These are phyloP conservation scores for Rhaphigaster nebulosa DNA, from an alignment of 2,888 invertebrate species.

Conservation along the genomic window DNA sequence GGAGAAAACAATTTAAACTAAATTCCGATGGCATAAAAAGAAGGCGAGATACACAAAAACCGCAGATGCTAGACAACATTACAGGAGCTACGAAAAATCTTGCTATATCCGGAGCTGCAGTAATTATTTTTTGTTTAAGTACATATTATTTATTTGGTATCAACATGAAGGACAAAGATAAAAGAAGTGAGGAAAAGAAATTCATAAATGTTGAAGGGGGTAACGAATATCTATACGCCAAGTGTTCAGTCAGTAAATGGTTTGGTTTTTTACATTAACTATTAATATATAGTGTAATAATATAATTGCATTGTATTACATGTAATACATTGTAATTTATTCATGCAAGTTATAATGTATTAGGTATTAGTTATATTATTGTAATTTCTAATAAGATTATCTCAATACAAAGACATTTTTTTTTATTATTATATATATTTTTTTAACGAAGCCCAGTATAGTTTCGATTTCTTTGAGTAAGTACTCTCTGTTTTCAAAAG, in stretches of 20 bases:
- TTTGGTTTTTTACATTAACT: background rate
- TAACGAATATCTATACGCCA: background rate
- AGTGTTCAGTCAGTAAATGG: conserved; percentile 10
- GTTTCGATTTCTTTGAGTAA: too few species aligned
- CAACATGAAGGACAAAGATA: background rate
- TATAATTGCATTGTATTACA: too few species aligned
- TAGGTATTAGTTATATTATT: too few species aligned
- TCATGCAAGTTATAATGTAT: too few species aligned
- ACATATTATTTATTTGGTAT: background rate
- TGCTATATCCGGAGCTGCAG: background rate
- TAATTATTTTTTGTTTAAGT: background rate
- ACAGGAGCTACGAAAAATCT: background rate
- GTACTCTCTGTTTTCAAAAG: too few species aligned
- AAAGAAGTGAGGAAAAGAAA: background rate
- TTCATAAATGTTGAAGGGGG: background rate
- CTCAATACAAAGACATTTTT: too few species aligned
- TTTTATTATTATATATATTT: too few species aligned
- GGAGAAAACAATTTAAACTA: background rate
- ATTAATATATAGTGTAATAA: too few species aligned
- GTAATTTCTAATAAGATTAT: too few species aligned
- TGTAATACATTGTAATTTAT: too few species aligned
- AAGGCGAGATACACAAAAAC: conserved; percentile 68
- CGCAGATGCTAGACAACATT: background rate
- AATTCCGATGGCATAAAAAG: conserved; percentile 67
- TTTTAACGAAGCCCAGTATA: too few species aligned